Base-by-base conservation (phyloP, 2,113 vertebrate species). In the Geothlypis trichas region DNA sequence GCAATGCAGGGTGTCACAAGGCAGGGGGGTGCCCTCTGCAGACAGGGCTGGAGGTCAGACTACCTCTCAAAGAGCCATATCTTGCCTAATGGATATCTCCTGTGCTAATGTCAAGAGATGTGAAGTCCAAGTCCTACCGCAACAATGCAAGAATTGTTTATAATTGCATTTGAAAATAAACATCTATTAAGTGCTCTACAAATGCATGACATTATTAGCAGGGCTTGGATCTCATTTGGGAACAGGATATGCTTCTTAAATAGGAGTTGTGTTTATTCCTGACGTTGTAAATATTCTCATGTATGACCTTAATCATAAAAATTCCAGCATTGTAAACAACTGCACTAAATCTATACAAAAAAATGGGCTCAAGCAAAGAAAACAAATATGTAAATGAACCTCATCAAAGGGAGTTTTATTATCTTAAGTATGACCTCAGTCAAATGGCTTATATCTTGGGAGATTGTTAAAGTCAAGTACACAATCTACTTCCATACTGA, bases 371-470 rank as follows among this genome's bases (percentile, higher is more conserved):
- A 73, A 83, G 90, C 77, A 96, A 96, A 91, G 95, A 97, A 97
- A 97, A 97, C 97, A 97, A 97, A 97, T 97, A 97, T 97, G 97
- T 93, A 97, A 97, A 97, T 97, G 90, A 97, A 88, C 65, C 86
- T 84, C 68, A 96, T 96, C 94, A 97, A 96, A 97, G 87, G 67
- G 88, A 96, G 71, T 96, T 97, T 96, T 96, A 93, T 86, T 87
- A 85, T 97, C 77, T 90, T 94, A 73, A 93, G 49, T 88, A 94
- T 97, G 95, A 93, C 77, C 86, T 95, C 87, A 94, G 81, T 94
- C 90, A 96, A 89, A 95, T 93, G 85, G 73, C 93, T 96, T 95
- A 87, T 97, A 83, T 86, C 78, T 95, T 95, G 69, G 90, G 75
- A 90, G 67, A 95, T 51, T 80, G 73, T 93, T 96, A 80, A 49